A percentile compares a stretch with the other conserved stretches of the same genome.
Evolutionary conservation across 1,140 invertebrate species (phyloP).

Genomic region (Drosophila parvula): DNA sequence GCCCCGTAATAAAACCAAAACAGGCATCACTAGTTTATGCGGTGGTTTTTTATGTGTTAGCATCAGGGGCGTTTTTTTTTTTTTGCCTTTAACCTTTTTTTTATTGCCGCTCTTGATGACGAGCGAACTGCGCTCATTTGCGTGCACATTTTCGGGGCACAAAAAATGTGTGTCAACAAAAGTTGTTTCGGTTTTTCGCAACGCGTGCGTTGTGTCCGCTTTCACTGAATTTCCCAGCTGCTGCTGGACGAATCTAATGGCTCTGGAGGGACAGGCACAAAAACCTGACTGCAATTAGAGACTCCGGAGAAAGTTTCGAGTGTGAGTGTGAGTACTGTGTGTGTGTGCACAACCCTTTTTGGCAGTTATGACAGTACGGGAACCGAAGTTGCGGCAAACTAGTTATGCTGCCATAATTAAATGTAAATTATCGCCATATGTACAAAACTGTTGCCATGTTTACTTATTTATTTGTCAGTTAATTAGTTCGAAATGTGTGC

Average conservation of each 20-base stretch:
- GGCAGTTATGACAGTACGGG: constrained; percentile 50
- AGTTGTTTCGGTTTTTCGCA: constrained; percentile 33
- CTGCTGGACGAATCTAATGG: constrained; percentile 40
- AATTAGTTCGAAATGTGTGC: constrained; percentile 48
- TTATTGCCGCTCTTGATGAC: constrained; percentile 56
- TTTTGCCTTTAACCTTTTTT: constrained; percentile 10
- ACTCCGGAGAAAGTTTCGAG: constrained; percentile 17
- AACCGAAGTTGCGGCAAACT: constrained; percentile 38
- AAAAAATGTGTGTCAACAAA: constrained; percentile 77
- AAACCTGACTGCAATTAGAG: constrained; percentile 55
- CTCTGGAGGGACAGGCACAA: constrained; percentile 28
- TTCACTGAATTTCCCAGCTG: constrained; percentile 18
- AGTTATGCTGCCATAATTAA: constrained; percentile 63
- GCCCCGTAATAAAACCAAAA: background rate
- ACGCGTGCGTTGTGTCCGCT: constrained; percentile 35
- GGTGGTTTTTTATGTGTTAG: constrained; percentile 19
- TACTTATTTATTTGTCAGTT: constrained; percentile 67
- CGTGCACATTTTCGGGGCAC: constrained; percentile 62
- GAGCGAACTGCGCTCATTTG: constrained; percentile 74
- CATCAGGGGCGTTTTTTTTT: constrained; percentile 2
- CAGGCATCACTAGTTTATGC: constrained; percentile 9
- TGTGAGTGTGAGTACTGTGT: background rate
- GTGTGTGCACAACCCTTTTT: constrained; percentile 42
- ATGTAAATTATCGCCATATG: constrained; percentile 70
- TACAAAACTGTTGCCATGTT: constrained; percentile 60